Evolutionary conservation across 64 coral and sea anemone genomes (phyloP).

Genomic region (Montipora foliosa): DNA sequence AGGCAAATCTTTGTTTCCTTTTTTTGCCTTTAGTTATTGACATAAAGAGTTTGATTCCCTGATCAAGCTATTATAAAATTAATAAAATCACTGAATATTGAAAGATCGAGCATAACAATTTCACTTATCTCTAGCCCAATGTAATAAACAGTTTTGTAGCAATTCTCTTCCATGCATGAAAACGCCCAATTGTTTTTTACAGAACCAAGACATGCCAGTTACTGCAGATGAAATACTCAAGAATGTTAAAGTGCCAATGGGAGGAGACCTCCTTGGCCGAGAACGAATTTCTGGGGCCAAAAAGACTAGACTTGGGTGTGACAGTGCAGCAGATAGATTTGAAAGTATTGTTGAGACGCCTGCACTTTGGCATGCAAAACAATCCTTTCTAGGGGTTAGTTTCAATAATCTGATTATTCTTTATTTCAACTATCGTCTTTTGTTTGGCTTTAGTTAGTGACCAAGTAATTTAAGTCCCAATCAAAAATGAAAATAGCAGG

Average conservation of each 20-base stretch:
- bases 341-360: neutral
- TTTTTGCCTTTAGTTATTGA: neutral
- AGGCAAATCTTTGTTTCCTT: neutral
- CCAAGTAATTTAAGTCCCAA: neutral
- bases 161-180: neutral
- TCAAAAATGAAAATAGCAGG: constrained; percentile 28
- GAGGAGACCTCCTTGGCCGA: neutral
- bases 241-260: neutral
- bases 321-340: neutral
- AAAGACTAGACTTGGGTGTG: neutral
- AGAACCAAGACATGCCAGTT: neutral
- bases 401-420: constrained; percentile 6
- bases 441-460: neutral
- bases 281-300: neutral
- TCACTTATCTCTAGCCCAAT: neutral
- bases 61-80: neutral
- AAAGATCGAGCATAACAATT: neutral
- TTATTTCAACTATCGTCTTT: constrained; percentile 9
- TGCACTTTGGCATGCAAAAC: neutral
- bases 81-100: neutral
- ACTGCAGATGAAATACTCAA: neutral
- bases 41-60: neutral
- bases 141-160: neutral
- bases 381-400: neutral
- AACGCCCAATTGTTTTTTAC: neutral